Conservation (phyloP, 2,888 invertebrate species). For the Megamerina dolium region DNA sequence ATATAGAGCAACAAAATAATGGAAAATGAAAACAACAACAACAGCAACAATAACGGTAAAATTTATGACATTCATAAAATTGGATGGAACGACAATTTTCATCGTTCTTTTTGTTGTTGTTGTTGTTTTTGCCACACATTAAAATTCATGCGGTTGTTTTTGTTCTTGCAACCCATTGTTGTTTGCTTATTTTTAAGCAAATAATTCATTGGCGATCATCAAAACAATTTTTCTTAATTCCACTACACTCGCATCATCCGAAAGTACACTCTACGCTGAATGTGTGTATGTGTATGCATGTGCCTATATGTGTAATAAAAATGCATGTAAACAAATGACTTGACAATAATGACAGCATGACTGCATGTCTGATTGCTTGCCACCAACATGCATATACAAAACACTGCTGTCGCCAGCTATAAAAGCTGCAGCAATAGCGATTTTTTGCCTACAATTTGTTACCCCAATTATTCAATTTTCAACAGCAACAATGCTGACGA, state of each 20-base stretch:
- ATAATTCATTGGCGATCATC: slow-evolving; percentile 14
- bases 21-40: not conserved
- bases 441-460: no score
- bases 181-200: no score
- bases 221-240: slow-evolving; percentile 13
- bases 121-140: not conserved
- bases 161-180: no score
- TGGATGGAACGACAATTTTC: slow-evolving; percentile 8
- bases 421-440: no score
- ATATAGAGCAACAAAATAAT: no score
- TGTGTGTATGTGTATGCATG: slow-evolving; percentile 1
- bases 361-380: no score
- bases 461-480: slow-evolving; percentile 14
- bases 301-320: not conserved
- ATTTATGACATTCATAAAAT: slow-evolving; percentile 10
- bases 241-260: no score
- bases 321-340: slow-evolving; percentile 13
- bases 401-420: no score
- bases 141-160: no score
- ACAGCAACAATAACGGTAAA: slow-evolving; percentile 3
- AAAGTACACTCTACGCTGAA: no score
- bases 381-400: no score
- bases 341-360: no score
- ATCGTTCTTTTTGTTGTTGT: not conserved
- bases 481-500: not conserved